Percentiles rank a stretch among this genome's conserved stretches.
Conservation (phyloP, 2,888 invertebrate genomes). For the Heliconius ethilla region DNA sequence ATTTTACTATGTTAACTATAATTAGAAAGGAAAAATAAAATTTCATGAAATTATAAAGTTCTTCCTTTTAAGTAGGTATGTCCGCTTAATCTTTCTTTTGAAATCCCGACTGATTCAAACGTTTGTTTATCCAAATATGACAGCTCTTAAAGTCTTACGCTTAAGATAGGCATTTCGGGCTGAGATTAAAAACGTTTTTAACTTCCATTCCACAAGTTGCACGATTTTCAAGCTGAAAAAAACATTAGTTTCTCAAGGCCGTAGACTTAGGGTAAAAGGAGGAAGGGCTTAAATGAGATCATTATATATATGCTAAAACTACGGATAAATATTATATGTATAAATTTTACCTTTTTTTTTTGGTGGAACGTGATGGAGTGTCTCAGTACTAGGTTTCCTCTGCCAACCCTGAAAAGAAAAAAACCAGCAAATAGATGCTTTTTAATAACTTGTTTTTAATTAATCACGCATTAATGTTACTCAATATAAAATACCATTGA, state of each 20-base stretch:
- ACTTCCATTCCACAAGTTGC: constrained; percentile 27
- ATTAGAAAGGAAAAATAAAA: not conserved
- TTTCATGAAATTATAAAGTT: not conserved
- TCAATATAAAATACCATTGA: constrained; percentile 45
- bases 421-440: not conserved
- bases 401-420: too few relatives aligned
- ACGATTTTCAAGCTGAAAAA: constrained; percentile 25
- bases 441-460: not conserved
- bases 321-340: too few relatives aligned
- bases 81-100: constrained; percentile 22
- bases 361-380: too few relatives aligned
- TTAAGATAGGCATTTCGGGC: constrained; percentile 30
- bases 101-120: constrained; percentile 13
- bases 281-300: constrained; percentile 33
- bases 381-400: too few relatives aligned
- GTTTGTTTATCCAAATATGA: constrained; percentile 31
- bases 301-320: constrained; percentile 1
- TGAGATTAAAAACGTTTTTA: constrained; percentile 35
- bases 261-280: constrained; percentile 26
- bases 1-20: not conserved
- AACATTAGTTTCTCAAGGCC: constrained; percentile 15
- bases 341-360: too few relatives aligned
- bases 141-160: constrained; percentile 32
- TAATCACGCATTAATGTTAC: not conserved
- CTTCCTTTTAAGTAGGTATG: constrained; percentile 11